Conservation (phyloP, 2,888 invertebrate species). For the Apodemia hepburni region DNA sequence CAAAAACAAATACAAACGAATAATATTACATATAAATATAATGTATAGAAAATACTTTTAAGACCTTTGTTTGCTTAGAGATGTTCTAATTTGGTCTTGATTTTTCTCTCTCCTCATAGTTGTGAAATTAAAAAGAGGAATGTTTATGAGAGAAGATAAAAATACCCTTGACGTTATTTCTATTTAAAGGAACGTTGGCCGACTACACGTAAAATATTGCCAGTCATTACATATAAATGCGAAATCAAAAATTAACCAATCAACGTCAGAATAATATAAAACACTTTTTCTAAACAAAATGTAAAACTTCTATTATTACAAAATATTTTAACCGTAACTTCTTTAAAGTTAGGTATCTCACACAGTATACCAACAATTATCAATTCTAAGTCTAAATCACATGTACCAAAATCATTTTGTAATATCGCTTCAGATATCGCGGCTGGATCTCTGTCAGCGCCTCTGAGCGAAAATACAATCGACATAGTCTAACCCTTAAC, state of each 20-base stretch:
- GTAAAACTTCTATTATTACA: constrained; percentile 39
- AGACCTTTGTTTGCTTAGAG: not conserved
- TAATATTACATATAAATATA: constrained; percentile 10
- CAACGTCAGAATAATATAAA: constrained; percentile 55
- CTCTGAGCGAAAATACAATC: constrained; percentile 25
- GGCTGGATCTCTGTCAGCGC: constrained; percentile 26
- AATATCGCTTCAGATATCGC: constrained; percentile 28
- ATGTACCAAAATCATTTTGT: constrained; percentile 38
- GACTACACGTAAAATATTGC: constrained; percentile 7
- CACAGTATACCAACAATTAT: constrained; percentile 34
- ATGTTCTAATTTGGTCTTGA: not conserved
- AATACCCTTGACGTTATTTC: constrained; percentile 29
- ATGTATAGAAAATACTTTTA: constrained; percentile 3
- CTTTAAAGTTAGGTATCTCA: constrained; percentile 37
- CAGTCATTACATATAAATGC: constrained; percentile 54
- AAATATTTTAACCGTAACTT: constrained; percentile 33
- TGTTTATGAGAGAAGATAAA: constrained; percentile 44
- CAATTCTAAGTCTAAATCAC: constrained; percentile 45
- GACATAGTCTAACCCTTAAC: constrained; percentile 9
- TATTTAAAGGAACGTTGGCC: not conserved
- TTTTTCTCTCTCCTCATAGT: constrained; percentile 12
- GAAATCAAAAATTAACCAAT: constrained; percentile 44
- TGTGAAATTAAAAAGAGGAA: constrained; percentile 39
- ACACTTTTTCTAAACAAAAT: constrained; percentile 39
- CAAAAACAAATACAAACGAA: constrained; percentile 12